Evolutionary conservation across 2,797 vertebrate genomes (phyloP).

Genomic region (Apogon talboti): DNA sequence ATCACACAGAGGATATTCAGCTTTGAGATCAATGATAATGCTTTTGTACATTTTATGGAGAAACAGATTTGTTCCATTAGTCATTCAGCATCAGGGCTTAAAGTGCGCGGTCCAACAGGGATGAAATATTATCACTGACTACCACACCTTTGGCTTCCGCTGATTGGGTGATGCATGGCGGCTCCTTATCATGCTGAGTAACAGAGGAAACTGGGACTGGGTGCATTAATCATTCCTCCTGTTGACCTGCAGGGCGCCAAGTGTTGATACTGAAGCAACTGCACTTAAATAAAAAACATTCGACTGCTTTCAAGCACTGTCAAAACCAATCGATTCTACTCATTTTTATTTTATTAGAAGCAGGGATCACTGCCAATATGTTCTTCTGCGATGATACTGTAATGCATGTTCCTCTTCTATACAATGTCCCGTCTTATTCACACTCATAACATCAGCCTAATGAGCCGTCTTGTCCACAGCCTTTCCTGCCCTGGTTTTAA

Average conservation of each 20-base stretch:
- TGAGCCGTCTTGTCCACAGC: slow-evolving; percentile 25
- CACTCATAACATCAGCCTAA: slow-evolving; percentile 10
- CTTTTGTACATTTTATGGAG: background rate
- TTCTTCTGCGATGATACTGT: too few relatives aligned
- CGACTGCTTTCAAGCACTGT: background rate
- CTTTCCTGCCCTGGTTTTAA: slow-evolving; percentile 11
- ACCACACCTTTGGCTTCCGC: background rate
- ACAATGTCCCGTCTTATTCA: slow-evolving; percentile 15
- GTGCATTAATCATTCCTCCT: background rate
- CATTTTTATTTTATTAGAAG: too few relatives aligned
- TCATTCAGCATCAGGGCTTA: slow-evolving; percentile 3
- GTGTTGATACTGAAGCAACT: slow-evolving; percentile 2
- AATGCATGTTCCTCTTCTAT: slow-evolving; percentile 3
- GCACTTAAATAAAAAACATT: background rate
- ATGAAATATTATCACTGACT: slow-evolving; percentile 8
- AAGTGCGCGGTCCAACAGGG: slow-evolving; percentile 11
- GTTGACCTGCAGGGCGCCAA: background rate
- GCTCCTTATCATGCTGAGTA: background rate
- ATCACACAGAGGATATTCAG: background rate
- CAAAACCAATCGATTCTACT: background rate
- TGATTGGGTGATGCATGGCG: background rate
- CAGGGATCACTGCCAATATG: too few relatives aligned
- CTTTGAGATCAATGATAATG: slow-evolving; percentile 19
- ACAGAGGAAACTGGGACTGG: slow-evolving; percentile 1
- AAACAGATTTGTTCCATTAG: slow-evolving; percentile 10